These are phyloP conservation scores for Lerema accius DNA, from an alignment of 1,140 invertebrate genomes.

Conservation along the genomic window DNA sequence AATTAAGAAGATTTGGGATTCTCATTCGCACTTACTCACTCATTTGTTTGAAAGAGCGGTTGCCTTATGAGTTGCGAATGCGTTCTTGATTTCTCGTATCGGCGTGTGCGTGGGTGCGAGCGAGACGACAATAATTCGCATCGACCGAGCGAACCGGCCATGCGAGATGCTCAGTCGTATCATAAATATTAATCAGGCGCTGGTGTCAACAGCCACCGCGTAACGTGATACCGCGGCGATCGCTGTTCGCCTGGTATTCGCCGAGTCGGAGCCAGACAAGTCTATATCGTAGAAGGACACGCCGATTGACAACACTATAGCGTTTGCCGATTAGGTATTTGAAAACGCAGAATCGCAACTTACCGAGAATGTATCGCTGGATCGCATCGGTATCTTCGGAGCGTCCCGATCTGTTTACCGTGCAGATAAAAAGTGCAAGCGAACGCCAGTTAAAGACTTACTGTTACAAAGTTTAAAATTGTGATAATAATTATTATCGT, in stretches of 20 bases:
- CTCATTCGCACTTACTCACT: conserved; percentile 76
- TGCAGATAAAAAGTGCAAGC: conserved; percentile 33
- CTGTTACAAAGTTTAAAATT: conserved; percentile 50
- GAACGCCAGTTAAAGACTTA: conserved; percentile 36
- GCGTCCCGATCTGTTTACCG: conserved; percentile 19
- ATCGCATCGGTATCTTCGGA: conserved; percentile 22
- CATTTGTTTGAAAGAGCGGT: conserved; percentile 63
- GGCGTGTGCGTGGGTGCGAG: conserved; percentile 50
- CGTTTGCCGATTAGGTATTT: conserved; percentile 11
- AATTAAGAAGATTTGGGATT: conserved; percentile 76
- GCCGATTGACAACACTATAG: conserved; percentile 40
- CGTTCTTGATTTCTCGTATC: conserved; percentile 51
- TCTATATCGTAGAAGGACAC: conserved; percentile 46
- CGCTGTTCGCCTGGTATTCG: conserved; percentile 74
- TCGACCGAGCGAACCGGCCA: conserved; percentile 76
- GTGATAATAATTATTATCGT: conserved; percentile 70
- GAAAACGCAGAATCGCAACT: conserved; percentile 3
- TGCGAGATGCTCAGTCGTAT: conserved; percentile 81
- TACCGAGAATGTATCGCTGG: conserved; percentile 6
- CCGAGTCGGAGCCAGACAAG: conserved; percentile 55
- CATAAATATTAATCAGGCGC: conserved; percentile 83
- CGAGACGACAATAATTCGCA: conserved; percentile 70
- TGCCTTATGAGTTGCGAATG: conserved; percentile 58
- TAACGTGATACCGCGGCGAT: conserved; percentile 79
- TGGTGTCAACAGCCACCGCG: conserved; percentile 82